Base-by-base conservation (phyloP, 2,888 invertebrate genomes). In the Ferrisia virgata region DNA sequence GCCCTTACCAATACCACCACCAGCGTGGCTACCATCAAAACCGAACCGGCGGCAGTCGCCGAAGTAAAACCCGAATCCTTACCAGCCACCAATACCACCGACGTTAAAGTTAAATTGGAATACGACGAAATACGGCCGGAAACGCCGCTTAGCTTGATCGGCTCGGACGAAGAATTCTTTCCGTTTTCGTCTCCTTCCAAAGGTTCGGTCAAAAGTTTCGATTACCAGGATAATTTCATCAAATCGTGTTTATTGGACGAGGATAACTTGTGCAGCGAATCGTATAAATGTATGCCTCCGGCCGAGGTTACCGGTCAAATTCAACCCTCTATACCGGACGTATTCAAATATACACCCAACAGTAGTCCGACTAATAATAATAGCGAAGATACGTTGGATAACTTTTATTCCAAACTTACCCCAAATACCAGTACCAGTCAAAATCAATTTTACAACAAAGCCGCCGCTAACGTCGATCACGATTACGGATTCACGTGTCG, bases 141-240 rank as follows among this genome's bases (percentile, higher is more conserved):
- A 82, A 89, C 89, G 8, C 89, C 89, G 0, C 88, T 87, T 84
- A 88, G 87, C 81, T 87, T 87, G 39, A 72, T 72, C 28, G 84
- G 53, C 18, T 85, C 85, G 79, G 82, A 85, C 33, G 82, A 82
- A n/a, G 85, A 82, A 31, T 82, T 36, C 25, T n/a, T 36, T 33
- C 69, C 80, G 43, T 69, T 80, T 28, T 28, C 84, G 9, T 39
- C 80, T 40, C 58, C 82, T n/a, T 39, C 36, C 9, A 36, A 22
- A n/a, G 15, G 9, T 3, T 40, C 82, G 15, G 5, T 33, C 9
- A 72, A 72, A n/a, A 9, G 3, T 18, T 31, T 76, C 28, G 76
- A 72, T 69, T 31, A 5, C 25, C 40, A 43, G 4, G 83, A 83
- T 72, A 76, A 39, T 9, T 76, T 76, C 43, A 31, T 47, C 0